A percentile compares a stretch with the other conserved stretches of the same genome.
phyloP scores from a whole-genome alignment of 2,113 vertebrate genomes.

The Delphinapterus leucas region DNA sequence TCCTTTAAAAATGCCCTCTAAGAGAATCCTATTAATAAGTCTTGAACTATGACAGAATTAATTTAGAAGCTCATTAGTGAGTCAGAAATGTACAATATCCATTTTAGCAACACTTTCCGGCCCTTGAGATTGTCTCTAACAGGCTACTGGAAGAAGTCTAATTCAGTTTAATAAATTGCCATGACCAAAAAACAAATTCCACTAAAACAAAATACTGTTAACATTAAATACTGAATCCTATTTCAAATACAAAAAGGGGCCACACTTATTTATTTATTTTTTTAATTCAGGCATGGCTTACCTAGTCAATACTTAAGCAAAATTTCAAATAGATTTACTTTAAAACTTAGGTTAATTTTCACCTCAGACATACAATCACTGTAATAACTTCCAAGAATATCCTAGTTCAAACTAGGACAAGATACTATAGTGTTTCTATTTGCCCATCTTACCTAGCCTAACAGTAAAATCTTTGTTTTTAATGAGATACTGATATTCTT shows the following conservation, averaged over 20 bases:
- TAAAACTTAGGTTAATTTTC: conserved; percentile 10
- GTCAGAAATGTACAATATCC: conserved; percentile 51
- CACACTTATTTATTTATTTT: conserved; percentile 56
- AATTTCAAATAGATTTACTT: neutral
- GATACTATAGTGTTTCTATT: neutral
- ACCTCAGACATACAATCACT: neutral
- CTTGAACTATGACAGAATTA: conserved; percentile 46
- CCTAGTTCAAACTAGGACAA: neutral
- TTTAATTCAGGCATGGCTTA: conserved; percentile 71
- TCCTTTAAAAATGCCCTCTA: conserved; percentile 63
- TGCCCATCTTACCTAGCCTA: neutral
- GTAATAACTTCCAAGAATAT: neutral
- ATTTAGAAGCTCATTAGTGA: conserved; percentile 40
- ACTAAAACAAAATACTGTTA: conserved; percentile 72
- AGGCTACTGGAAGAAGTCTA: conserved; percentile 69
- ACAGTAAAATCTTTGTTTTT: neutral
- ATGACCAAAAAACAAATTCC: conserved; percentile 72
- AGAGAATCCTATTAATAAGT: conserved; percentile 53
- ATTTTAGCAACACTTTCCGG: conserved; percentile 64
- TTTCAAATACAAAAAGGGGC: conserved; percentile 75
- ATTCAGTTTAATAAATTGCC: conserved; percentile 63
- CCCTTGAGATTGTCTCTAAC: conserved; percentile 78
- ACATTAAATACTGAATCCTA: conserved; percentile 73
- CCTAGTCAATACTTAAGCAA: conserved; percentile 65
- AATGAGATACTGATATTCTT: neutral